Evolutionary conservation across 2,888 invertebrate genomes (phyloP), one percentile per base, ranked within the genome.

Genomic region (Ochropacha duplaris): DNA sequence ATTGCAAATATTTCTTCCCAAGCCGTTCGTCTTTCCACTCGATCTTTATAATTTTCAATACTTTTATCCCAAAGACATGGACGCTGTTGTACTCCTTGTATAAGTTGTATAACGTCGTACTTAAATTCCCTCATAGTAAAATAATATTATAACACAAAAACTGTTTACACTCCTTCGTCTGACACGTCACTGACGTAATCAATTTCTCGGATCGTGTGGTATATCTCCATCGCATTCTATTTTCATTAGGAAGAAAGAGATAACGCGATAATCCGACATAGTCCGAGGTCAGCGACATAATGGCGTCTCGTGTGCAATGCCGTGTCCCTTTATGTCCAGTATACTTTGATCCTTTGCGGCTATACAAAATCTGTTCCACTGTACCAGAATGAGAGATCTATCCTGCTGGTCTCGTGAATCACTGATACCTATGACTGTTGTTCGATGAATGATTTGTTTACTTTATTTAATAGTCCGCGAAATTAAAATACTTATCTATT

Each of bases 11-110:
- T 88, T 62, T 90, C 84, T 54, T 87, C 85, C 92, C 92, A 92
- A 68, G 92, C 88, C 14, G 62, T 59, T 44, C 86, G 71, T 49
- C 89, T 78, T 70, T 92, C 91, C 0, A 83, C 65, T 0, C 88
- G 83, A 67, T 91, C 91, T 68, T 90, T 92, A 61, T 92, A 90
- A 57, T 74, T 77, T 49, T 91, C 91, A 39, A 81, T 65, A n/a
- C 77, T 78, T 66, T 84, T 90, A 68, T 92, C 86, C 92, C 92
- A 92, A 55, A 92, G 70, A 58, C 88, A 88, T 0, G 90, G 88
- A 0, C 88, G 76, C 1, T 84, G 81, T 54, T 69, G 74, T 1
- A 92, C 81, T 1, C 68, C 68, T 16, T 80, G 68, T 55, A 91
- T 84, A 58, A 92, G 75, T 54, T 78, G 68, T 24, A 82, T 61